Evolutionary conservation across 2,888 invertebrate species (phyloP).

Genomic region (Leptinotarsa rubiginosa): DNA sequence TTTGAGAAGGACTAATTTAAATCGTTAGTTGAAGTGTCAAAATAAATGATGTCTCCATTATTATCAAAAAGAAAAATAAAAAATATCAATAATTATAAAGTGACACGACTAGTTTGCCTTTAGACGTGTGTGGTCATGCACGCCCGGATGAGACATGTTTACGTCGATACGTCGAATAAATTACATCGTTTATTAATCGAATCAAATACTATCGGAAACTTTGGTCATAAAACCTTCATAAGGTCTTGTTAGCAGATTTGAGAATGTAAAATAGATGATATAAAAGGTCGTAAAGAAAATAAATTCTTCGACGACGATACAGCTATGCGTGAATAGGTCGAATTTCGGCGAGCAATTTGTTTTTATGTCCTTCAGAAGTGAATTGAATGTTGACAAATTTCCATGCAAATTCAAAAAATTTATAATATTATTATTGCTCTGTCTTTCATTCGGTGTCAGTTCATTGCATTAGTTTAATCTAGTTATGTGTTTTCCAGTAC

Average conservation of each 20-base stretch:
- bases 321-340: slow-evolving; percentile 46
- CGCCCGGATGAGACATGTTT: slow-evolving; percentile 9
- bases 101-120: background rate
- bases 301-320: slow-evolving; percentile 51
- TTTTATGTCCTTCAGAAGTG: slow-evolving; percentile 49
- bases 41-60: no score
- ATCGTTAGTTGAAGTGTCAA: no score
- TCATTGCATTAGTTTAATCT: slow-evolving; percentile 35
- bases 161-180: slow-evolving; percentile 29
- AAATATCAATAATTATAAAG: no score
- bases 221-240: slow-evolving; percentile 36
- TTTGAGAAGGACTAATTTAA: no score
- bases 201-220: slow-evolving; percentile 38
- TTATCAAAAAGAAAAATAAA: no score
- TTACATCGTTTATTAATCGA: slow-evolving; percentile 34
- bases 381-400: slow-evolving; percentile 61
- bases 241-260: slow-evolving; percentile 52
- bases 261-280: slow-evolving; percentile 55
- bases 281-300: slow-evolving; percentile 56
- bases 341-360: slow-evolving; percentile 48
- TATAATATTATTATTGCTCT: slow-evolving; percentile 38
- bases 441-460: slow-evolving; percentile 27
- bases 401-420: slow-evolving; percentile 57
- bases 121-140: background rate
- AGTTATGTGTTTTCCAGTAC: no score